These are phyloP conservation scores for Typhlichthys subterraneus DNA, from an alignment of 2,797 vertebrate genomes.

Conservation along the genomic window DNA sequence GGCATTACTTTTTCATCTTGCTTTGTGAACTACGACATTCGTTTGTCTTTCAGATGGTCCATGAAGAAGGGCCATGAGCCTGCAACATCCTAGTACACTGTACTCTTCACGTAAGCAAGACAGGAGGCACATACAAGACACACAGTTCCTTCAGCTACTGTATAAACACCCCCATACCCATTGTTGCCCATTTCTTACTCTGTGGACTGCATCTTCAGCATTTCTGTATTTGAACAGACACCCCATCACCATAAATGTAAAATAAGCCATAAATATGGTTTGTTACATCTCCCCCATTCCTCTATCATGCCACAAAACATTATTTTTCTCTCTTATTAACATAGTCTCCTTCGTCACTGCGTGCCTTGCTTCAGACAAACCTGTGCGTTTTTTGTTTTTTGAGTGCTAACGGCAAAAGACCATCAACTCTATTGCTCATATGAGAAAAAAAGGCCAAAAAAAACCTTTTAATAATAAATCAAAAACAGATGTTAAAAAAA, in stretches of 20 bases:
- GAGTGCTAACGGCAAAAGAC: constrained; percentile 43
- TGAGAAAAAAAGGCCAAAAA: constrained; percentile 53
- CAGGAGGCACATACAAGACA: constrained; percentile 65
- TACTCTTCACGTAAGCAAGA: constrained; percentile 43
- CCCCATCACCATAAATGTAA: neutral
- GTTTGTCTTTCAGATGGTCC: constrained; percentile 16
- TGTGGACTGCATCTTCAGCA: constrained; percentile 9
- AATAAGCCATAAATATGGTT: neutral
- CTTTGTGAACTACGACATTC: constrained; percentile 23
- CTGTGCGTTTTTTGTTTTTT: constrained; percentile 61
- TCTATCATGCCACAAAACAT: constrained; percentile 16
- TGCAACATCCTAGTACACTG: constrained; percentile 14
- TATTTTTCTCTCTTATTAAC: constrained; percentile 24
- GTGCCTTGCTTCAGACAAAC: constrained; percentile 42
- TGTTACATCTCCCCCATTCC: neutral
- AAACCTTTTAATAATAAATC: constrained; percentile 26
- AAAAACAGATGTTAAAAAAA: constrained; percentile 9
- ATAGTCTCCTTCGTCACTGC: constrained; percentile 21
- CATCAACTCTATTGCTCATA: constrained; percentile 58
- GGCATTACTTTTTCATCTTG: constrained; percentile 6
- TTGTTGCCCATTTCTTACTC: constrained; percentile 8
- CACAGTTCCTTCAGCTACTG: constrained; percentile 29
- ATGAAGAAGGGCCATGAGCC: constrained; percentile 23
- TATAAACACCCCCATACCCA: constrained; percentile 23
- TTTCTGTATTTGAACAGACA: constrained; percentile 7